Percentiles rank a stretch among this genome's conserved stretches.
These are phyloP conservation scores for Apamea crenata DNA, from an alignment of 2,888 invertebrate genomes.

Conservation along the genomic window DNA sequence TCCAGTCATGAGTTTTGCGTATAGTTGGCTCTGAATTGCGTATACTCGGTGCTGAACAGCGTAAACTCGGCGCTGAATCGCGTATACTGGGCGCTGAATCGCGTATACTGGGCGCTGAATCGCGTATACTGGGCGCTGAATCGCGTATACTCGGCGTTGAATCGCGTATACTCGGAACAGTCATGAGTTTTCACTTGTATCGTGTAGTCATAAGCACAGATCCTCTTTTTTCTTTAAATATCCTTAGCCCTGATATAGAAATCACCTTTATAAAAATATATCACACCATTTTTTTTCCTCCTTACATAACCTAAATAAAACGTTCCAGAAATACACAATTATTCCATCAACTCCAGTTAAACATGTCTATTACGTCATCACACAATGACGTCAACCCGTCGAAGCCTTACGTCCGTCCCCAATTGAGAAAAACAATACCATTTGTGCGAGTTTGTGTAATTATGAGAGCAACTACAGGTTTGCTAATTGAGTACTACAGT, in stretches of 20 bases:
- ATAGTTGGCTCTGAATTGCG: too few relatives aligned
- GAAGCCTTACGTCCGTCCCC: slow-evolving; percentile 43
- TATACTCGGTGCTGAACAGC: too few relatives aligned
- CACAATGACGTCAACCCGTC: slow-evolving; percentile 37
- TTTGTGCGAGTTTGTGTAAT: slow-evolving; percentile 40
- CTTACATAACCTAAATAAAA: slow-evolving; percentile 9
- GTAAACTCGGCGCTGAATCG: too few relatives aligned
- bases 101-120: too few relatives aligned
- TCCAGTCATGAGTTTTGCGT: background rate
- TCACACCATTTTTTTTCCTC: background rate
- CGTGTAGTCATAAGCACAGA: background rate
- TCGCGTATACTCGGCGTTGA: too few relatives aligned
- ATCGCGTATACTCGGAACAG: background rate
- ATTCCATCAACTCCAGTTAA: slow-evolving; percentile 16
- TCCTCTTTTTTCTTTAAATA: background rate
- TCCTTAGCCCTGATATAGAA: background rate
- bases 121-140: too few relatives aligned
- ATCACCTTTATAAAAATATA: background rate
- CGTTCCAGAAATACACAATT: background rate
- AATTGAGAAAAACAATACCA: slow-evolving; percentile 51
- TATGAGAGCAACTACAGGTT: background rate
- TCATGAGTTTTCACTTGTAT: background rate
- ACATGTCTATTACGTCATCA: slow-evolving; percentile 24
- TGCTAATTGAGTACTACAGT: background rate
- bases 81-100: too few relatives aligned